Evolutionary conservation across 2,888 invertebrate species (phyloP).

Genomic region (Nowickia ferox): DNA sequence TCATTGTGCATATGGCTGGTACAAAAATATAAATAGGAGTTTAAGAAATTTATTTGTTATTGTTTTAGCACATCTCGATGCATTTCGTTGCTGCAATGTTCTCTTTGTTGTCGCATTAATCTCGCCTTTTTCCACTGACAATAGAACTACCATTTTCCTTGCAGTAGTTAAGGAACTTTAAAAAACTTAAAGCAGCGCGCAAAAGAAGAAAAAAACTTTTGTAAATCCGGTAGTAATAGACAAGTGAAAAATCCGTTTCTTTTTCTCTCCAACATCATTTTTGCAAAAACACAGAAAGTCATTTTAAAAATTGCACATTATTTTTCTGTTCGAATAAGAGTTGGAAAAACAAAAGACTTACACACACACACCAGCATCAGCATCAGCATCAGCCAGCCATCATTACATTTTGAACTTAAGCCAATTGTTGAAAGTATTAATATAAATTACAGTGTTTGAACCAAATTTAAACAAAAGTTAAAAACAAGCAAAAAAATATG

Average conservation of each 20-base stretch:
- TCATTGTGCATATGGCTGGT: no score
- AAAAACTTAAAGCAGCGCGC: not conserved
- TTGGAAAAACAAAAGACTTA: constrained; percentile 1
- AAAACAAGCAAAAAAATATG: not conserved
- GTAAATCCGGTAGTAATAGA: constrained; percentile 40
- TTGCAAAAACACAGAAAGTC: constrained; percentile 36
- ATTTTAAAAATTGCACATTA: constrained; percentile 47
- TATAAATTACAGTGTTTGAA: constrained; percentile 46
- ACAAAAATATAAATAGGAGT: no score
- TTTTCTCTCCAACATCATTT: not conserved
- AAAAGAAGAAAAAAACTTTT: not conserved
- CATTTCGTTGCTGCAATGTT: no score
- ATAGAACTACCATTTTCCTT: not conserved
- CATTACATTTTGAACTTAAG: constrained; percentile 47
- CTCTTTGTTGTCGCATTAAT: not conserved
- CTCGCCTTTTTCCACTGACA: not conserved
- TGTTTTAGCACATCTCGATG: no score
- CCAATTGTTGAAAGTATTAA: constrained; percentile 57
- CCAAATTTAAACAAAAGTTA: constrained; percentile 3
- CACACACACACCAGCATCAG: not conserved
- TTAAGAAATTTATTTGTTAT: no score
- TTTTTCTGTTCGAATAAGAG: not conserved
- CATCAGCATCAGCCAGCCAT: constrained; percentile 6
- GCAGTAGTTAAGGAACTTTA: constrained; percentile 21
- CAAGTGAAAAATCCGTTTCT: constrained; percentile 10